Evolutionary conservation across 2,888 invertebrate species (phyloP).

Genomic region (Ophonus ardosiacus): DNA sequence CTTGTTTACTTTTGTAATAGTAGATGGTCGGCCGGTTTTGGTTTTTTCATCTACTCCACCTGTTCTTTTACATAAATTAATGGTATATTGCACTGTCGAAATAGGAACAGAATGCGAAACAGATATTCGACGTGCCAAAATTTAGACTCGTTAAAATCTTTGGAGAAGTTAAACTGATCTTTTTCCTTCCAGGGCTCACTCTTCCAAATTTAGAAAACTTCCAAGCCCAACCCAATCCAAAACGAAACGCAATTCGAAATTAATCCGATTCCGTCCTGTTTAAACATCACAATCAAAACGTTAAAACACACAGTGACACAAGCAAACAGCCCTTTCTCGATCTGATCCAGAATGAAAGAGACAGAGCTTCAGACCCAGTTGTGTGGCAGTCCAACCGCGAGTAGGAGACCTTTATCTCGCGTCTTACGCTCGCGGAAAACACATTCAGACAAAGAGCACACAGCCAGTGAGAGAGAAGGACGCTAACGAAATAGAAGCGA

Average conservation of each 20-base stretch:
- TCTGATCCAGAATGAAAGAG: constrained; percentile 7
- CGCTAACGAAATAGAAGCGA: constrained; percentile 30
- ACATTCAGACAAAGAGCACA: neutral
- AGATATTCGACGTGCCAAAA: too few species aligned
- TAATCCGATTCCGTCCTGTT: constrained; percentile 36
- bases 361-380: constrained; percentile 29
- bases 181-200: neutral
- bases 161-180: neutral
- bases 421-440: neutral
- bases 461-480: neutral
- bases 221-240: neutral
- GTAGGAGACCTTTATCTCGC: constrained; percentile 24
- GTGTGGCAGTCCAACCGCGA: constrained; percentile 35
- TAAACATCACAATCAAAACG: constrained; percentile 42
- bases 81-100: too few species aligned
- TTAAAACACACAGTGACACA: constrained; percentile 16
- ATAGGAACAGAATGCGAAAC: too few species aligned
- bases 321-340: neutral
- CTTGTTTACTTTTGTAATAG: too few species aligned
- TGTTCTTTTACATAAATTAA: too few species aligned
- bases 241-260: constrained; percentile 26
- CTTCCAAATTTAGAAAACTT: neutral
- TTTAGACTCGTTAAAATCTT: neutral
- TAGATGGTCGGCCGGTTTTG: too few species aligned
- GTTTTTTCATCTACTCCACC: too few species aligned